Conservation (phyloP, 2,888 invertebrate genomes). For the Chrysolina americana region DNA sequence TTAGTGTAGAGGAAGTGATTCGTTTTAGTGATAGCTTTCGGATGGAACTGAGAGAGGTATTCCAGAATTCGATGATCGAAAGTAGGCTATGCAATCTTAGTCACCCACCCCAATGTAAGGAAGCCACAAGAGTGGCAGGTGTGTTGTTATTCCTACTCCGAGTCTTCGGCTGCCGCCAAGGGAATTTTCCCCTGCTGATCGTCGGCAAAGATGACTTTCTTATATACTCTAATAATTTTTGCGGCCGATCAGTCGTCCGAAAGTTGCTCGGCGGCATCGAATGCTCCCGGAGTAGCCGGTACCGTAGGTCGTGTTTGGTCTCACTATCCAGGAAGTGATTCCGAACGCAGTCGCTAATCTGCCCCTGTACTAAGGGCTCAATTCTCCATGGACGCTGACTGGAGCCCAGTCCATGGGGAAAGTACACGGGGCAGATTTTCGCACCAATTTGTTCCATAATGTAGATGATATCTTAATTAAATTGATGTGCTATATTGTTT, state of each 20-base stretch:
- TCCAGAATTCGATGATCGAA: conserved; percentile 59
- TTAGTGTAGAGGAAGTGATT: conserved; percentile 38
- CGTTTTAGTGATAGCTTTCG: conserved; percentile 32
- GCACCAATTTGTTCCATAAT: conserved; percentile 56
- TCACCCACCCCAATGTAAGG: conserved; percentile 53
- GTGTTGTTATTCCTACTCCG: conserved; percentile 39
- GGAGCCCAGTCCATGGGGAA: conserved; percentile 62
- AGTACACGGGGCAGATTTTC: conserved; percentile 59
- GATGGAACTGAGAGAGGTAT: conserved; percentile 48
- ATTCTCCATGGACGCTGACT: conserved; percentile 71
- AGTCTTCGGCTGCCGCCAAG: conserved; percentile 26
- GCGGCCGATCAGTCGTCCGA: conserved; percentile 14
- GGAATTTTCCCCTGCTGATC: conserved; percentile 23
- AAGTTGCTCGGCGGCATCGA: conserved; percentile 38
- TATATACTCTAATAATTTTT: conserved; percentile 22
- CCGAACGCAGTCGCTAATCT: conserved; percentile 69
- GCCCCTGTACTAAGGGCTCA: conserved; percentile 73
- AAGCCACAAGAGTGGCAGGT: conserved; percentile 52
- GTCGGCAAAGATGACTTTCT: conserved; percentile 8
- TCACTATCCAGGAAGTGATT: conserved; percentile 65
- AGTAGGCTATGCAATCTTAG: conserved; percentile 62
- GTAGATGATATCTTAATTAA: conserved; percentile 66
- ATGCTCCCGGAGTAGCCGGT: conserved; percentile 29
- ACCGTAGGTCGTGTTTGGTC: conserved; percentile 58
- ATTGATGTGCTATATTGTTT: conserved; percentile 68